phyloP scores from a whole-genome alignment of 2,797 vertebrate genomes.

The Eurystomus glaucurus region DNA sequence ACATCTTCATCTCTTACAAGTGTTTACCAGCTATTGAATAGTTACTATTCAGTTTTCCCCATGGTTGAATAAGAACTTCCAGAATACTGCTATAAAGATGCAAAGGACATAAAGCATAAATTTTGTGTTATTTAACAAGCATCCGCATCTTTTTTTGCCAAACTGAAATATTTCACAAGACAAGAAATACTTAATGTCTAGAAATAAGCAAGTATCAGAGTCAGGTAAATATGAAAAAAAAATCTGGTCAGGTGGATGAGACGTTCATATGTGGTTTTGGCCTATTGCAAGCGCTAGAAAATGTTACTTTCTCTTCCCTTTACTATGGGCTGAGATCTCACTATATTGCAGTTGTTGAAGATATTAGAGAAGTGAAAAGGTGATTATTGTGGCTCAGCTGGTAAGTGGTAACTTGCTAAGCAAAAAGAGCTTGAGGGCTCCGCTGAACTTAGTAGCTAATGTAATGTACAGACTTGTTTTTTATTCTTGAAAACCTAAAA shows the following conservation, averaged over 20 bases:
- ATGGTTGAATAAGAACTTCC: background rate
- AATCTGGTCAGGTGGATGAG: background rate
- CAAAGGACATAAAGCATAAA: background rate
- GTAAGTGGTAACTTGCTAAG: background rate
- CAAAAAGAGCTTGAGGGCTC: background rate
- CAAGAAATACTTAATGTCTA: background rate
- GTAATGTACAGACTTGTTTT: background rate
- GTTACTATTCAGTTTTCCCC: background rate
- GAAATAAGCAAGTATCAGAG: background rate
- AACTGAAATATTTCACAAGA: background rate
- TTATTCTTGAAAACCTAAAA: background rate
- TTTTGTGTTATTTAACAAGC: background rate
- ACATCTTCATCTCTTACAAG: background rate
- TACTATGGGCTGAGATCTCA: background rate
- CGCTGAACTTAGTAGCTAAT: background rate
- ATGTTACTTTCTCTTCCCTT: background rate
- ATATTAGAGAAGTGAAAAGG: background rate
- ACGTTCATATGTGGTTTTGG: rapidly evolving
- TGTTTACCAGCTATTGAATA: background rate
- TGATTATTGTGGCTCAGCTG: background rate
- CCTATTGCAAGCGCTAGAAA: background rate
- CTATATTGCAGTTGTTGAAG: background rate
- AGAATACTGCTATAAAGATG: background rate
- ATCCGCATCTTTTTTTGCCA: background rate
- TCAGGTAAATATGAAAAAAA: background rate